These are phyloP conservation scores for Nemapogon koenigi DNA, from an alignment of 2,888 invertebrate genomes.

Conservation along the genomic window DNA sequence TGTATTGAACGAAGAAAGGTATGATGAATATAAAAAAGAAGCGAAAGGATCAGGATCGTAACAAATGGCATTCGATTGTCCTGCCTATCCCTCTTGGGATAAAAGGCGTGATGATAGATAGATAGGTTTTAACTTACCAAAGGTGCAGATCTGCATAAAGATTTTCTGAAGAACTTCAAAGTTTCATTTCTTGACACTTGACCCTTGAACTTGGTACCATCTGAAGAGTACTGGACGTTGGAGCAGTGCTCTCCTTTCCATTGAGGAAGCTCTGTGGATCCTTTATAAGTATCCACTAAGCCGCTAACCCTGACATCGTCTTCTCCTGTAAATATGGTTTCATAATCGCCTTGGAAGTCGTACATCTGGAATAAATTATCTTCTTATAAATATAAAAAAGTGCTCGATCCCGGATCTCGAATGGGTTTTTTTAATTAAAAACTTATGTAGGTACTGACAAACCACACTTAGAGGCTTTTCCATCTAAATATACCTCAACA, in stretches of 20 bases:
- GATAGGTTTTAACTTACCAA: slow-evolving; percentile 75
- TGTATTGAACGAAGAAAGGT: too few species aligned
- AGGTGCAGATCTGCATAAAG: slow-evolving; percentile 81
- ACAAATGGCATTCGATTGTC: too few species aligned
- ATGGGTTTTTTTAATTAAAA: too few species aligned
- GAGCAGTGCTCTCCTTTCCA: slow-evolving; percentile 81
- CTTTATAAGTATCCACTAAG: slow-evolving; percentile 78
- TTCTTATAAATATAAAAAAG: too few species aligned
- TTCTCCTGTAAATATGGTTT: slow-evolving; percentile 79
- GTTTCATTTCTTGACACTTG: slow-evolving; percentile 72
- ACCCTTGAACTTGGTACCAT: slow-evolving; percentile 85
- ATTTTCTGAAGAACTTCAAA: slow-evolving; percentile 80
- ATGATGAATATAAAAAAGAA: too few species aligned
- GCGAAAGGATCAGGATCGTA: too few species aligned
- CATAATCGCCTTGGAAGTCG: slow-evolving; percentile 79
- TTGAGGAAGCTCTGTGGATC: slow-evolving; percentile 74
- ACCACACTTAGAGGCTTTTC: too few species aligned
- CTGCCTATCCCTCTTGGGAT: too few species aligned
- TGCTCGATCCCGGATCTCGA: too few species aligned
- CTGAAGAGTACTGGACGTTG: slow-evolving; percentile 77
- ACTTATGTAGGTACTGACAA: too few species aligned
- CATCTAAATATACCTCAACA: too few species aligned
- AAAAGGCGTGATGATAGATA: too few species aligned
- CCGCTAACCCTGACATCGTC: slow-evolving; percentile 68
- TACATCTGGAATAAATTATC: slow-evolving; percentile 80